phyloP scores from a whole-genome alignment of 53 echinoderm and acorn worm species.

The Apostichopus leukothele region DNA sequence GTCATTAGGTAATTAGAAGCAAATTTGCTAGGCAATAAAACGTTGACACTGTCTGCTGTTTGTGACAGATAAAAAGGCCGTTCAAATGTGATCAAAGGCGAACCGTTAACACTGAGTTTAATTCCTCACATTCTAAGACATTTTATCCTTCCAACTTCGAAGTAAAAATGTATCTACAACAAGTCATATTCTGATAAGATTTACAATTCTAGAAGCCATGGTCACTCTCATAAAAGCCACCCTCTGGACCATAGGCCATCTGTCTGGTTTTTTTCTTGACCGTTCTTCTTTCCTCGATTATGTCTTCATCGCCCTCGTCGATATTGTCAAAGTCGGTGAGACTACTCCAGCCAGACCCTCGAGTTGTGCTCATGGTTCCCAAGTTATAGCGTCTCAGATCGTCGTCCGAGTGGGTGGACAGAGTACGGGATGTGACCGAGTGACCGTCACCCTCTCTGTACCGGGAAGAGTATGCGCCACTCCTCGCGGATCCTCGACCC shows the following conservation, averaged over 20 bases:
- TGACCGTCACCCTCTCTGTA: conserved; percentile 28
- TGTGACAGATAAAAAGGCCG: too few species aligned
- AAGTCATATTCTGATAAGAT: neutral
- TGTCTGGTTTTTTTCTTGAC: conserved; percentile 1
- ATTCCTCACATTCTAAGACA: too few species aligned
- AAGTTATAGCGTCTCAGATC: conserved; percentile 11
- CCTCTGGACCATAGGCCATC: neutral
- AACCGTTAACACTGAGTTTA: too few species aligned
- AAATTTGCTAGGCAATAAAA: too few species aligned
- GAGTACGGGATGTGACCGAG: conserved; percentile 47
- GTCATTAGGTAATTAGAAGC: neutral
- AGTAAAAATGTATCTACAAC: neutral
- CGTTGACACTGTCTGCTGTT: too few species aligned
- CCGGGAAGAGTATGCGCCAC: neutral
- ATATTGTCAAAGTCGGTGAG: conserved; percentile 40
- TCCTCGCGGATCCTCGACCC: neutral
- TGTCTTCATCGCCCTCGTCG: neutral
- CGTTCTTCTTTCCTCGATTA: conserved; percentile 15
- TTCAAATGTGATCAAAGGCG: too few species aligned
- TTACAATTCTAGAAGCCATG: neutral
- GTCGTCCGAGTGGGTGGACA: conserved; percentile 54
- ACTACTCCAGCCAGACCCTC: conserved; percentile 25
- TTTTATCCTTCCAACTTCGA: neutral
- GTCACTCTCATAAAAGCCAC: conserved; percentile 19
- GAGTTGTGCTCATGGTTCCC: conserved; percentile 11